phyloP scores from a whole-genome alignment of 1,140 invertebrate genomes.

The Drosophila suzukii region DNA sequence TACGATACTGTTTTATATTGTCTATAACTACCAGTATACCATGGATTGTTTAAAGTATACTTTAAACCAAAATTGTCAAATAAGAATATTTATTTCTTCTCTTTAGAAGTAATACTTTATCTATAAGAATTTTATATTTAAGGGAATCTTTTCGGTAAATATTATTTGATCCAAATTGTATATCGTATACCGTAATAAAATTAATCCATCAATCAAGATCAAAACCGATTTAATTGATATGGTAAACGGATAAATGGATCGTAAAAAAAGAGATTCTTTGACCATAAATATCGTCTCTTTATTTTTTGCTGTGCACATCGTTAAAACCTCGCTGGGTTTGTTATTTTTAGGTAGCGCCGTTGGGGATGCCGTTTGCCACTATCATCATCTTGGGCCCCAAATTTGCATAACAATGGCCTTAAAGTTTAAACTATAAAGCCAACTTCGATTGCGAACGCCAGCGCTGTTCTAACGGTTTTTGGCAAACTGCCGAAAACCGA shows the following conservation, averaged over 20 bases:
- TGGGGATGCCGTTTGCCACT: slow-evolving; percentile 44
- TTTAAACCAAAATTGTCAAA: too few relatives aligned
- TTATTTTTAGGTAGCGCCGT: slow-evolving; percentile 40
- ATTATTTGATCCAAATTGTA: too few relatives aligned
- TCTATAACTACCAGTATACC: too few relatives aligned
- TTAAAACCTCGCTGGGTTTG: slow-evolving; percentile 21
- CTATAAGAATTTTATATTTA: too few relatives aligned
- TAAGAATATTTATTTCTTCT: too few relatives aligned
- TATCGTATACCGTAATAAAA: too few relatives aligned
- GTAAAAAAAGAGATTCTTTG: slow-evolving; percentile 1
- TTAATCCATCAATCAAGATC: too few relatives aligned
- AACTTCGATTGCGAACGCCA: slow-evolving; percentile 34
- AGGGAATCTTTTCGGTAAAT: too few relatives aligned
- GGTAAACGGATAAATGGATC: slow-evolving; percentile 16
- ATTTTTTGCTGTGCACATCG: slow-evolving; percentile 26
- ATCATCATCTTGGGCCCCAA: slow-evolving; percentile 19
- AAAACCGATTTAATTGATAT: background rate
- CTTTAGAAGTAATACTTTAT: too few relatives aligned
- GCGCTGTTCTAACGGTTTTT: slow-evolving; percentile 71
- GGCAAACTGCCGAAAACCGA: slow-evolving; percentile 9
- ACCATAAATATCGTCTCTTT: background rate
- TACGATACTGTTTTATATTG: background rate
- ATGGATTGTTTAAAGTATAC: too few relatives aligned
- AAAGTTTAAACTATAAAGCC: background rate
- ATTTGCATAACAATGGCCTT: slow-evolving; percentile 17